Base-by-base conservation (phyloP, 2,113 vertebrate genomes). In the Uria lomvia region DNA sequence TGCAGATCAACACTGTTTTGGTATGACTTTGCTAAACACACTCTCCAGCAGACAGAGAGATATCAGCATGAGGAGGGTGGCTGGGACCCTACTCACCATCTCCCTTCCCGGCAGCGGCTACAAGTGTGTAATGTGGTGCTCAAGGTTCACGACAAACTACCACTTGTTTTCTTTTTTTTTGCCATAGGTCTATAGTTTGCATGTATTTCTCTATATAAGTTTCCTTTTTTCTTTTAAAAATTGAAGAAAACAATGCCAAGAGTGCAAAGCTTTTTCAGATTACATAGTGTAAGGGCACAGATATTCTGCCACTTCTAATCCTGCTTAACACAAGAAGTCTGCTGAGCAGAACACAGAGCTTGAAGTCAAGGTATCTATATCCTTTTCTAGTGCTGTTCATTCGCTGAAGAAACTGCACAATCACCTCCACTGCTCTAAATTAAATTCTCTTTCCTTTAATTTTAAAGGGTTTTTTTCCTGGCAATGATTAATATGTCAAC, bases 21-120 rank as follows among this genome's bases (percentile, higher is more conserved):
- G 17, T 34, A n/a, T 23, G 9, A 70, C 55, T 45, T 32, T 11
- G 14, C 26, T 27, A 16, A 62, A 50, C 40, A 62, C 27, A 22
- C 30, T 21, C 26, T 55, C 30, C 53, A 58, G 8, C 53, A 79
- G 32, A 32, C 20, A 77, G 20, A 4, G 2, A 68, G 18, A 36
- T 1, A 43, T 21, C n/a, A 62, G 32, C 34, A 15, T 3, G 8
- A 43, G 47, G 3, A 52, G 3, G 2, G 2, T 8, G 19, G 13
- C 17, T 16, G 30, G 9, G 15, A 71, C 24, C 40, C 38, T 22
- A 32, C 43, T 52, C 32, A 27, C 23, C 1, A 0, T 20, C 55
- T 52, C 71, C 16, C 42, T 65, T n/a, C 16, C 58, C 21, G 9
- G 19, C 38, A 58, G n/a, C 5, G 8, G 38, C 29, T 72, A 3